A percentile compares a stretch with the other conserved stretches of the same genome.
Conservation (phyloP, 1,140 invertebrate genomes). For the Yoshiicerus persimilis region DNA sequence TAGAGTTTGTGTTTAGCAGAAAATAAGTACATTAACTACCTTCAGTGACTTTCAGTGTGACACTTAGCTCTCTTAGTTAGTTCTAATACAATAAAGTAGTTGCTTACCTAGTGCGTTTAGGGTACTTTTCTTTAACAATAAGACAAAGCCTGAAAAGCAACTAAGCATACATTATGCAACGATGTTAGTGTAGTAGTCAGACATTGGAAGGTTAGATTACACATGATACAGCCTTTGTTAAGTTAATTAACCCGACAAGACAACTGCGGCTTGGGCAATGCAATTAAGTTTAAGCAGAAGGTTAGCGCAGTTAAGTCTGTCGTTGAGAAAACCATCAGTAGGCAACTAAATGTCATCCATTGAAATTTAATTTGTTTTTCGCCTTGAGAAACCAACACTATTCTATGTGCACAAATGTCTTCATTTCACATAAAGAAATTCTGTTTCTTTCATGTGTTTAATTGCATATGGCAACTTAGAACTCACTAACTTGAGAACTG, state of each 20-base stretch:
- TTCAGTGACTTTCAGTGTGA: not conserved
- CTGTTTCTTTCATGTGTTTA: not conserved
- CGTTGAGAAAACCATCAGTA: not conserved
- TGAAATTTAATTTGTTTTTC: constrained; percentile 16
- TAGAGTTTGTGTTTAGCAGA: not conserved
- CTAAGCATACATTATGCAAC: not conserved
- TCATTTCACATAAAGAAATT: not conserved
- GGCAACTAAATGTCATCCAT: not conserved
- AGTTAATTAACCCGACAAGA: constrained; percentile 3
- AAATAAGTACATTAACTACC: not conserved
- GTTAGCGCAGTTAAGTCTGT: not conserved
- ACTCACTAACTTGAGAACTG: too few species aligned
- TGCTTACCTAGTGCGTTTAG: not conserved
- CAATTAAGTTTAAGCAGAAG: not conserved
- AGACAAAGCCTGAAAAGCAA: not conserved
- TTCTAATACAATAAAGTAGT: not conserved
- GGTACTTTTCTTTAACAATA: not conserved
- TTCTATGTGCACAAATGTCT: not conserved
- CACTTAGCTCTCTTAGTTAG: not conserved
- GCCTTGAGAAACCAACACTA: not conserved
- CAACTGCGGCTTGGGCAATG: not conserved
- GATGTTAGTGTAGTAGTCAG: not conserved
- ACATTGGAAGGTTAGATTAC: not conserved
- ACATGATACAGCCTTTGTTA: not conserved
- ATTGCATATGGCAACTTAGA: too few species aligned